Conservation (phyloP, 2,888 invertebrate species). For the Ceratothoa steindachneri region DNA sequence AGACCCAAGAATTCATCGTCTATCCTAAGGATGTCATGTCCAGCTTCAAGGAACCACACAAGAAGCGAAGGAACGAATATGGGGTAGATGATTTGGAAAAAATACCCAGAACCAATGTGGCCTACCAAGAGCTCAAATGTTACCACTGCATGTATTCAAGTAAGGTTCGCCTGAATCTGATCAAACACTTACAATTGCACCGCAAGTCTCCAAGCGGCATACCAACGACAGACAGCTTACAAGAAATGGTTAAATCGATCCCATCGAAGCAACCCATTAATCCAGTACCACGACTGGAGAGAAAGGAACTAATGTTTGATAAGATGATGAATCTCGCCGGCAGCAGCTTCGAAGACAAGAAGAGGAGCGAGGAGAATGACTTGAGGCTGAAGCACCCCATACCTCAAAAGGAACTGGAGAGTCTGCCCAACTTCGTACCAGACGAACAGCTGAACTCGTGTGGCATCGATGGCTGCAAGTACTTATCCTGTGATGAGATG, state of each 20-base stretch:
- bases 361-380: constrained; percentile 42
- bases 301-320: constrained; percentile 75
- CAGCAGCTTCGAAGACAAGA: constrained; percentile 58
- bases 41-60: constrained; percentile 24
- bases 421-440: constrained; percentile 57
- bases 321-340: constrained; percentile 78
- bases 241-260: constrained; percentile 26
- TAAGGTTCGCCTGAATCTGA: constrained; percentile 64
- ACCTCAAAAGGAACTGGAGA: constrained; percentile 33
- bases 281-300: constrained; percentile 73
- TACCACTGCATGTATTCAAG: constrained; percentile 66
- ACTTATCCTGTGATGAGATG: constrained; percentile 66
- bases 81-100: constrained; percentile 33
- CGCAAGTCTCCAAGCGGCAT: constrained; percentile 48
- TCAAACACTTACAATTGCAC: constrained; percentile 67
- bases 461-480: constrained; percentile 66
- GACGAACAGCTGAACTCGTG: constrained; percentile 65
- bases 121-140: constrained; percentile 55
- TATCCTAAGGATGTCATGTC: constrained; percentile 51
- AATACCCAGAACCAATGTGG: constrained; percentile 48
- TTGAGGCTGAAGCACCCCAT: constrained; percentile 47
- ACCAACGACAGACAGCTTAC: constrained; percentile 17
- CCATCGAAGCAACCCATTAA: constrained; percentile 70
- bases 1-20: constrained; percentile 57
- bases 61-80: constrained; percentile 39